Evolutionary conservation across 37 sponge, comb jelly and placozoan genomes (phyloP).

Genomic region (Geodia barretti): DNA sequence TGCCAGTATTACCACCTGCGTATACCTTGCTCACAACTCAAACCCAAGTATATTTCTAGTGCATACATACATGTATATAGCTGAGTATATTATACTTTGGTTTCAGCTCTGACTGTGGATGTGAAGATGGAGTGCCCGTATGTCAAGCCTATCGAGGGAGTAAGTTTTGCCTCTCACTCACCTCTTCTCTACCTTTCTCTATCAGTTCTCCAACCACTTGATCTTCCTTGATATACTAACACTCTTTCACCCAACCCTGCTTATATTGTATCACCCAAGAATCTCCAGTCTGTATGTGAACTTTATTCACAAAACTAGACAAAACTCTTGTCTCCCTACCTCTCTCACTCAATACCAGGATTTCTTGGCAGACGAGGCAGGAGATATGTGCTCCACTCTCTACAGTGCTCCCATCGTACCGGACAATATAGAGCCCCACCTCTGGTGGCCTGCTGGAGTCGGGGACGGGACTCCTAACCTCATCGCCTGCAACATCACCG

Average conservation of each 20-base stretch:
- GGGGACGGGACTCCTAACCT: constrained; percentile 6
- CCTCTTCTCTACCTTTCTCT: not conserved
- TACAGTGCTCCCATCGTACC: constrained; percentile 5
- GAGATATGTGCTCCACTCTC: constrained; percentile 25
- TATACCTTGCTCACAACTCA: not conserved
- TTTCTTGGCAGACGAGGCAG: not conserved
- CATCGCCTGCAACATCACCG: constrained; percentile 2
- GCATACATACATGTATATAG: not conserved
- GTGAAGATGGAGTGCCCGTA: not conserved
- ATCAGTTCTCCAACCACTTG: not conserved
- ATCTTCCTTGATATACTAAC: not conserved
- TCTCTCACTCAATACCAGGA: constrained; percentile 1
- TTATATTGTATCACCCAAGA: too few species aligned
- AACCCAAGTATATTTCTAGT: not conserved
- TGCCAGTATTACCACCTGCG: constrained; percentile 36
- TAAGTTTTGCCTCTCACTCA: not conserved
- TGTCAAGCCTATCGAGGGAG: not conserved
- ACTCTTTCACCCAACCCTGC: not conserved
- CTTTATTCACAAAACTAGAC: too few species aligned
- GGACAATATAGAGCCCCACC: constrained; percentile 8
- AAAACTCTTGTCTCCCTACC: not conserved
- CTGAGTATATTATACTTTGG: not conserved
- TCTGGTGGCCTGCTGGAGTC: constrained; percentile 59
- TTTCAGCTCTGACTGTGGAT: not conserved
- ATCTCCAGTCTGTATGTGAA: too few species aligned